Base-by-base conservation (phyloP, 2,797 vertebrate species). In the Strix occidentalis region DNA sequence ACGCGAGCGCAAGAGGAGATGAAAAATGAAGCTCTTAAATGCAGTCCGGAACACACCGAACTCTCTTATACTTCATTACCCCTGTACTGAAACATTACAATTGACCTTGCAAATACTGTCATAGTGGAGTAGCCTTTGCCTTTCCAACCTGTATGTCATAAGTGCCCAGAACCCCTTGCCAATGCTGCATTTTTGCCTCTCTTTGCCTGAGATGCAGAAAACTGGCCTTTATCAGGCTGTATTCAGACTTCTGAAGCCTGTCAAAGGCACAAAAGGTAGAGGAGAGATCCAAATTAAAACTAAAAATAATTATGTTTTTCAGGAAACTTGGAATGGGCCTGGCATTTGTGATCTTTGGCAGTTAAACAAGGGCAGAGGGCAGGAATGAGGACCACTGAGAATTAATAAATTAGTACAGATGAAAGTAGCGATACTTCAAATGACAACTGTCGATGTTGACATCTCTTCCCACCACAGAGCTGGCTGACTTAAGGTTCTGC, bases 81-180 rank as follows among this genome's bases (percentile, higher is more conserved):
- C 11, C 21, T 23, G 7, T 28, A 24, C 16, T 12, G 33, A 39
- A 45, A 35, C 16, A 3, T 45, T 17, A 10, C 13, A 35, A 0
- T 18, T 33, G 12, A 24, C 29, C 37, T 45, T 28, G 14, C 25
- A 5, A 15, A 2, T 26, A 5, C 13, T 35, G 18, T 23, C 5
- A 3, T 1, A 39, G n/a, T 2, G 6, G 15, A 58, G 18, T 29
- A 45, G 21, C 39, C 23, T 60, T 37, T 64, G 16, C 37, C 5
- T n/a, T 56, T 29, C 8, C 33, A n/a, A 1, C 3, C 21, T 29
- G 0, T 16, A 3, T 8, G 1, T 33, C 28, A 1, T 24, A 43
- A 33, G 10, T 66, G 7, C n/a, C 43, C 41, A 29, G 31, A n/a
- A 17, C 13, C 15, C 26, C 25, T 37, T 48, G 9, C n/a, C 10